phyloP scores from a whole-genome alignment of 2,888 invertebrate genomes.

The Philonicus albiceps region DNA sequence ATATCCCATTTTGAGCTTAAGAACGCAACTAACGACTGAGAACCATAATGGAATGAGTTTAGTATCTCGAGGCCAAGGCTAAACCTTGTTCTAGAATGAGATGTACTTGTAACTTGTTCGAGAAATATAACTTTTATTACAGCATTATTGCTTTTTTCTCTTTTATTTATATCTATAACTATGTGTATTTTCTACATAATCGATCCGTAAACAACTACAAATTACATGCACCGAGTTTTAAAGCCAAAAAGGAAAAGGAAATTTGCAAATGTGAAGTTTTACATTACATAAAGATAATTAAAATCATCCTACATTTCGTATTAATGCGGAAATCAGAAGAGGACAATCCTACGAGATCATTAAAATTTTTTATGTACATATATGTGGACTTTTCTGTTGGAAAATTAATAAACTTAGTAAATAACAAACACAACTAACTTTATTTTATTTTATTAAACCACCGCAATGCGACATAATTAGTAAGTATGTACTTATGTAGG shows the following conservation, averaged over 20 bases:
- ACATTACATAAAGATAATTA: neutral
- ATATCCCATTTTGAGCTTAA: neutral
- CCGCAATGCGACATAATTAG: neutral
- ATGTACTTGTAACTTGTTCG: neutral
- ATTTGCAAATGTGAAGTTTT: neutral
- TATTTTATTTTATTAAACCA: neutral
- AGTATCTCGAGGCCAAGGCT: neutral
- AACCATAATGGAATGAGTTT: neutral
- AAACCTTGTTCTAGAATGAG: neutral
- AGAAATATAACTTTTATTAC: neutral
- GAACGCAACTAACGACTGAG: neutral
- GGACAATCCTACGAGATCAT: neutral
- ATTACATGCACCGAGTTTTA: neutral
- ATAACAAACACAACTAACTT: neutral
- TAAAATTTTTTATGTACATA: too few relatives aligned
- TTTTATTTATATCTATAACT: neutral
- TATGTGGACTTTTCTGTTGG: neutral
- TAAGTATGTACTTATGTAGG: neutral
- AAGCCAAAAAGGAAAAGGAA: neutral
- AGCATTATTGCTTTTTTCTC: neutral
- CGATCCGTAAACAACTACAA: neutral
- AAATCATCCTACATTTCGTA: neutral
- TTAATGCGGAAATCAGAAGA: neutral
- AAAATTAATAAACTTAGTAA: neutral
- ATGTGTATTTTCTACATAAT: neutral